These are phyloP conservation scores for Actenoides lindsayi DNA, from an alignment of 2,113 vertebrate species.

Conservation along the genomic window DNA sequence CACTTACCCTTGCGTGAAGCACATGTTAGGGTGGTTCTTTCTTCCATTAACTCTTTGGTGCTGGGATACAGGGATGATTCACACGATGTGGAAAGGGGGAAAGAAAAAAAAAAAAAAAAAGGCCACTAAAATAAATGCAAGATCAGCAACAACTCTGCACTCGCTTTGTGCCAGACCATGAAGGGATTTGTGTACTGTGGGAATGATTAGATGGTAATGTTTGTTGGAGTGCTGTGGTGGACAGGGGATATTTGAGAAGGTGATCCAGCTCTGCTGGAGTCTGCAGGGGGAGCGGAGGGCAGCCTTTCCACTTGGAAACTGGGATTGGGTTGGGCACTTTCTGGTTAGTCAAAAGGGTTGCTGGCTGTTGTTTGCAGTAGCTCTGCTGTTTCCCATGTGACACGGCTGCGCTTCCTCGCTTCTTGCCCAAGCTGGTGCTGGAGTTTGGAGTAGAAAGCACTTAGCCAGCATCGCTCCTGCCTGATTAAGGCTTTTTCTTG, in stretches of 20 bases:
- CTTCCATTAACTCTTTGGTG: constrained; percentile 36
- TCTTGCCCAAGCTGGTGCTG: background rate
- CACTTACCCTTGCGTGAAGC: constrained; percentile 14
- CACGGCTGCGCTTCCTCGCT: background rate
- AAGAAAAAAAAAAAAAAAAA: background rate
- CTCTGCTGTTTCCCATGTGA: constrained; percentile 24
- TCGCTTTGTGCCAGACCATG: background rate
- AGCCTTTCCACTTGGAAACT: background rate
- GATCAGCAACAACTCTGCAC: background rate
- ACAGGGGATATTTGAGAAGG: background rate
- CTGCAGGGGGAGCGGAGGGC: background rate
- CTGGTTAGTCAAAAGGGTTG: background rate
- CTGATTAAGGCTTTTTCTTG: background rate
- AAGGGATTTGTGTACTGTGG: background rate
- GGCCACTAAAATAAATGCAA: background rate
- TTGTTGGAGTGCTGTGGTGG: background rate
- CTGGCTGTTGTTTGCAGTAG: background rate
- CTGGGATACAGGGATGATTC: background rate
- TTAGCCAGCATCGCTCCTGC: background rate
- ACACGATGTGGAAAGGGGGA: rapidly evolving
- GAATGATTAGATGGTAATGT: background rate
- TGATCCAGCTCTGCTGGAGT: background rate
- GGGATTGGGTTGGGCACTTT: background rate
- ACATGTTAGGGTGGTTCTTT: background rate
- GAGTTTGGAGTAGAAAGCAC: background rate